These are phyloP conservation scores for Actinopyga echinites DNA, from an alignment of 53 echinoderm and acorn worm species.

Conservation along the genomic window DNA sequence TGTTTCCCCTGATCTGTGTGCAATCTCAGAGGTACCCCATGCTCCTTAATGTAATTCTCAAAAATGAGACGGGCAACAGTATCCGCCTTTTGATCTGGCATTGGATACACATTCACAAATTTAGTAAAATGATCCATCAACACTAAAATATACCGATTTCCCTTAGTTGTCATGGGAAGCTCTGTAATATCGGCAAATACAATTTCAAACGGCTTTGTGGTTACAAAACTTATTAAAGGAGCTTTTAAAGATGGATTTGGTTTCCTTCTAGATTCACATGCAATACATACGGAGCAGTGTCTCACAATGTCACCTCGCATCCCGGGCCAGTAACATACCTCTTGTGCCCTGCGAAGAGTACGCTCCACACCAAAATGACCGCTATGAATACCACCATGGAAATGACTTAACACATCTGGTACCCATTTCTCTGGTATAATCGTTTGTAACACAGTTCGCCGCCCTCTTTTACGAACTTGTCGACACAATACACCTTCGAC, in stretches of 20 bases:
- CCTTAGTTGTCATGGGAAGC: background rate
- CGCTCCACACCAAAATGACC: background rate
- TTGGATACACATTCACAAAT: slow-evolving; percentile 55
- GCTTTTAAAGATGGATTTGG: background rate
- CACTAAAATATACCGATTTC: background rate
- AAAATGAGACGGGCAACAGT: slow-evolving; percentile 54
- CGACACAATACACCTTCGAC: background rate
- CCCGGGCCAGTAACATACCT: background rate
- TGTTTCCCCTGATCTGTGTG: no score
- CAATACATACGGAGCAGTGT: background rate
- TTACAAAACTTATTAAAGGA: background rate
- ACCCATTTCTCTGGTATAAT: background rate
- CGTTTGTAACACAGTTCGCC: background rate
- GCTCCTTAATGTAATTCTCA: slow-evolving; percentile 52
- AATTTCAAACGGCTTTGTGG: background rate
- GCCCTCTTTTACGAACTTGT: background rate
- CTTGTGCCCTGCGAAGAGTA: background rate
- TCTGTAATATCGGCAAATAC: background rate
- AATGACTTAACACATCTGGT: background rate
- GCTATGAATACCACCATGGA: background rate
- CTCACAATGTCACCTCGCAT: slow-evolving; percentile 1
- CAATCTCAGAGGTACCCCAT: slow-evolving; percentile 60
- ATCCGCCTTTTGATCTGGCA: slow-evolving; percentile 52
- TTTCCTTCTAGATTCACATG: background rate
- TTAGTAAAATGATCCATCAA: slow-evolving; percentile 38